phyloP scores from a whole-genome alignment of 2,797 vertebrate genomes.

The Malurus splendens region DNA sequence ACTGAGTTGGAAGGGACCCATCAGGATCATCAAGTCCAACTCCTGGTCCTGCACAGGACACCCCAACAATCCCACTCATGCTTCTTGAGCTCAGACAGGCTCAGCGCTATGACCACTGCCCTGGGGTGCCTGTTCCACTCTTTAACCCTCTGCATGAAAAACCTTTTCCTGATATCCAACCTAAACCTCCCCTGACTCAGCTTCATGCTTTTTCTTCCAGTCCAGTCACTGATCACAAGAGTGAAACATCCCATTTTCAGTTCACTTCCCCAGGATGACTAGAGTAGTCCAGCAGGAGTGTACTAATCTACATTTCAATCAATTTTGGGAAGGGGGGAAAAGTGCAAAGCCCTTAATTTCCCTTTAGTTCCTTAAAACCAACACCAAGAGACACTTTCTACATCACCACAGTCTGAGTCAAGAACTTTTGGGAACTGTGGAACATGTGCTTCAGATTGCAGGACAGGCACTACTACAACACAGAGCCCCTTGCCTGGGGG shows the following conservation, averaged over 20 bases:
- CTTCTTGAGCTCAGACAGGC: not conserved
- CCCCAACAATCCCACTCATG: not conserved
- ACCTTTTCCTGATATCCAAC: not conserved
- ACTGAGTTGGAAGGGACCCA: not conserved
- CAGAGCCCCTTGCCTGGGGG: not conserved
- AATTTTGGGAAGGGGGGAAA: not conserved
- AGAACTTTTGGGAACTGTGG: not conserved
- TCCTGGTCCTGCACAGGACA: not conserved
- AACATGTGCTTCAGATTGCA: not conserved
- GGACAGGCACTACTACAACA: not conserved
- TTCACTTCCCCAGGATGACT: not conserved
- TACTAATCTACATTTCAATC: not conserved
- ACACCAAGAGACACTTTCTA: not conserved
- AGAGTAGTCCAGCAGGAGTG: not conserved
- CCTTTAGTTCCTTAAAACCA: not conserved
- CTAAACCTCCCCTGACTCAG: not conserved
- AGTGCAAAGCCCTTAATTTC: not conserved
- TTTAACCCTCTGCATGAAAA: not conserved
- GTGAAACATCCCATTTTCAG: not conserved
- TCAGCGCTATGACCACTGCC: not conserved
- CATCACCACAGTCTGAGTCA: not conserved
- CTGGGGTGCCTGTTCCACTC: not conserved
- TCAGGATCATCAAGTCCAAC: not conserved
- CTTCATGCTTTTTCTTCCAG: not conserved
- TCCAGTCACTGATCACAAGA: not conserved